Evolutionary conservation across 2,113 vertebrate genomes (phyloP).

Genomic region (Cyphomyrus plagiostoma): DNA sequence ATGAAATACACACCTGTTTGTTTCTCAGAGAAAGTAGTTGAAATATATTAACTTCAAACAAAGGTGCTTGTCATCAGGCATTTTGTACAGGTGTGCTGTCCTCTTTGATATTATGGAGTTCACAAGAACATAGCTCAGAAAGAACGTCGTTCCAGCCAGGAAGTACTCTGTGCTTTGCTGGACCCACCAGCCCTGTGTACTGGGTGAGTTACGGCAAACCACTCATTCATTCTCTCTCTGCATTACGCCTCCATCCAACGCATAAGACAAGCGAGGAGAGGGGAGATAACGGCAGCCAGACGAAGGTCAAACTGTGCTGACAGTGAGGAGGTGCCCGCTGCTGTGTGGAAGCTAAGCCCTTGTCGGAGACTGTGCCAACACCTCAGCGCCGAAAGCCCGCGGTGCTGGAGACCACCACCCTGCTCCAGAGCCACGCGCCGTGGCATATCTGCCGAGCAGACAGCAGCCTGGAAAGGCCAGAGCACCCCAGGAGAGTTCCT

Average conservation of each 20-base stretch:
- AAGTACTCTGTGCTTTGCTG: not conserved
- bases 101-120: not conserved
- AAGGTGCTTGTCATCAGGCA: not conserved
- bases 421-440: not conserved
- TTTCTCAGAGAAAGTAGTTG: not conserved
- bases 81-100: not conserved
- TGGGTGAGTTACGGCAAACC: not conserved
- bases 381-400: not conserved
- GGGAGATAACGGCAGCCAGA: not conserved
- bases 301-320: not conserved
- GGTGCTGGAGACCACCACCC: not conserved
- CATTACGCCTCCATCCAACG: not conserved
- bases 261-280: not conserved
- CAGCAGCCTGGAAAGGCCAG: not conserved
- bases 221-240: not conserved
- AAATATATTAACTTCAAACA: not conserved
- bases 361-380: not conserved
- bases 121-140: not conserved
- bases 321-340: not conserved
- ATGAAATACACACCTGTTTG: not conserved
- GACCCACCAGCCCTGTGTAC: not conserved
- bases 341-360: not conserved
- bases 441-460: not conserved
- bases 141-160: not conserved
- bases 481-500: not conserved